A percentile compares a stretch with the other conserved stretches of the same genome.
phyloP scores from a whole-genome alignment of 92 coral and sea anemone genomes.

The Zoanthus solanderi region DNA sequence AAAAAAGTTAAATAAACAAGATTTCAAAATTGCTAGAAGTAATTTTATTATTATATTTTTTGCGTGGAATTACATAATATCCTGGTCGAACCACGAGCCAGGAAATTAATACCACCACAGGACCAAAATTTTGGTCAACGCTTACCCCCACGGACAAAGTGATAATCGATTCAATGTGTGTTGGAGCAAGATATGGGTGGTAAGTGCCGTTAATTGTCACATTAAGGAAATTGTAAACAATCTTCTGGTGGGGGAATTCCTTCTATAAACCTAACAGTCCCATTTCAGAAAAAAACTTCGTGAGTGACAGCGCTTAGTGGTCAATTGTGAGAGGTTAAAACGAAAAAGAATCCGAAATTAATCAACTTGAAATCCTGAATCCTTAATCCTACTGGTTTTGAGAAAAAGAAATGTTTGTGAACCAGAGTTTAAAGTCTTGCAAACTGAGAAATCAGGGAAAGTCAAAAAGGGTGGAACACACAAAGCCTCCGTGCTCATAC shows the following conservation, averaged over 20 bases:
- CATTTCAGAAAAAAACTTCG: background rate
- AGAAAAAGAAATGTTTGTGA: background rate
- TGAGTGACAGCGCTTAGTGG: background rate
- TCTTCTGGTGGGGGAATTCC: background rate
- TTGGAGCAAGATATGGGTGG: constrained; percentile 14
- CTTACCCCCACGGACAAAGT: background rate
- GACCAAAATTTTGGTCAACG: no score
- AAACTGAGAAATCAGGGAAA: background rate
- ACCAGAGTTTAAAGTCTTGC: background rate
- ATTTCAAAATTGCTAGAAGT: no score
- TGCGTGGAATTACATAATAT: no score
- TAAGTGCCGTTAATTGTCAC: constrained; percentile 11
- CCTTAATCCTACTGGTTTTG: background rate
- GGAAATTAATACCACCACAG: no score
- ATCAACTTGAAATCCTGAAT: background rate
- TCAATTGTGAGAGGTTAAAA: background rate
- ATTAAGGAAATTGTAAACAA: background rate
- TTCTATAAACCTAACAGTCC: background rate
- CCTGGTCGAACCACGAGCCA: no score
- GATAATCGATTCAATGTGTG: constrained; percentile 24
- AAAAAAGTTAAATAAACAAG: no score
- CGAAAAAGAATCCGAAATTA: background rate
- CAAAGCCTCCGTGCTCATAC: constrained; percentile 35
- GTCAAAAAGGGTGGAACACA: constrained; percentile 1
- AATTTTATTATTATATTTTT: no score